Percentiles rank a stretch among this genome's conserved stretches.
phyloP scores from a whole-genome alignment of 2,888 invertebrate genomes.

The Drosophila leonis region DNA sequence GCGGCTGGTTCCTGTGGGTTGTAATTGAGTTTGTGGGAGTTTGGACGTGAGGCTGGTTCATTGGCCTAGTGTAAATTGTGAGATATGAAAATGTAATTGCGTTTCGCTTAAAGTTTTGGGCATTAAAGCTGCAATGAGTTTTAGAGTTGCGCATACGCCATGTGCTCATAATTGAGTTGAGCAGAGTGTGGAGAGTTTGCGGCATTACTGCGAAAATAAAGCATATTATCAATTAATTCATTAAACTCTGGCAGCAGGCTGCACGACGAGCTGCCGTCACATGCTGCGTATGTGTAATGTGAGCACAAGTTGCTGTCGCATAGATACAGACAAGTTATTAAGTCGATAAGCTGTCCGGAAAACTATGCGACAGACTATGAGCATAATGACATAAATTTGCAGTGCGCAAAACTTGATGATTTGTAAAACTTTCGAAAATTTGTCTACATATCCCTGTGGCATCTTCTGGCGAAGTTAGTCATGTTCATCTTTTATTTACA shows the following conservation, averaged over 20 bases:
- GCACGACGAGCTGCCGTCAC: slow-evolving; percentile 36
- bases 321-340: slow-evolving; percentile 34
- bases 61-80: slow-evolving; percentile 38
- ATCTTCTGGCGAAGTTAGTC: slow-evolving; percentile 11
- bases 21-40: slow-evolving; percentile 67
- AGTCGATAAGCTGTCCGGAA: slow-evolving; percentile 24
- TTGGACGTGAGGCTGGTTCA: slow-evolving; percentile 32
- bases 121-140: slow-evolving; percentile 47
- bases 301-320: slow-evolving; percentile 10
- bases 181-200: slow-evolving; percentile 10
- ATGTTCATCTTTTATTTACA: slow-evolving; percentile 50
- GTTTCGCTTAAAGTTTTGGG: slow-evolving; percentile 38
- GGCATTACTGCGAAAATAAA: slow-evolving; percentile 35
- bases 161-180: slow-evolving; percentile 68
- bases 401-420: slow-evolving; percentile 14
- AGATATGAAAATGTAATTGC: slow-evolving; percentile 59
- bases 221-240: slow-evolving; percentile 70
- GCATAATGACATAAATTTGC: slow-evolving; percentile 10
- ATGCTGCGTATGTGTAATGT: slow-evolving; percentile 57
- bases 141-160: slow-evolving; percentile 59
- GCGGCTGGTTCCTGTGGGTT: slow-evolving; percentile 45
- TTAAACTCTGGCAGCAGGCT: slow-evolving; percentile 53
- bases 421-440: slow-evolving; percentile 24
- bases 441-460: slow-evolving; percentile 12
- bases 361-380: background rate